phyloP scores from a whole-genome alignment of 2,888 invertebrate species.

The Ernsta delagoae region DNA sequence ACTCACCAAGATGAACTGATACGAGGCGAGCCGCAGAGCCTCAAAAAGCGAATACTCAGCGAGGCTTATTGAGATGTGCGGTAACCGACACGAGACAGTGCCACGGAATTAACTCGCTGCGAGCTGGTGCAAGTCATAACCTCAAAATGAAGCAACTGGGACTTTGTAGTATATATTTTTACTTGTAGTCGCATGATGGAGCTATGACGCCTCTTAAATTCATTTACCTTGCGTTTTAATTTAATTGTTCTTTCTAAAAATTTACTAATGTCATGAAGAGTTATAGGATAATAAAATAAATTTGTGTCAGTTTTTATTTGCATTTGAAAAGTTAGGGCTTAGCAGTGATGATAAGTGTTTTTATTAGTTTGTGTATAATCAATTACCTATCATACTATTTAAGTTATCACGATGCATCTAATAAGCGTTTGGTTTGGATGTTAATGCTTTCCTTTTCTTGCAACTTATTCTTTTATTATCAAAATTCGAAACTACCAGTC shows the following conservation, averaged over 20 bases:
- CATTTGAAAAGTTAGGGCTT: too few species aligned
- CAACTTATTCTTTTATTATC: too few species aligned
- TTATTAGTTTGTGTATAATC: too few species aligned
- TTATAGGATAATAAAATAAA: too few species aligned
- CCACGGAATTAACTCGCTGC: neutral
- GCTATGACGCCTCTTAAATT: neutral
- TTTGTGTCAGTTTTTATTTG: too few species aligned
- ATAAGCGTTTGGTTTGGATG: too few species aligned
- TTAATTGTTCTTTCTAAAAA: neutral
- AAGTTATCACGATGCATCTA: too few species aligned
- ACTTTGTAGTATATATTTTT: neutral
- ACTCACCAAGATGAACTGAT: conserved; percentile 4
- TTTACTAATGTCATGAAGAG: neutral
- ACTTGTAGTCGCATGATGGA: too few species aligned
- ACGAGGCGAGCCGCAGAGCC: conserved; percentile 3
- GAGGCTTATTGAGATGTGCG: conserved; percentile 39
- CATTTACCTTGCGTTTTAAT: neutral
- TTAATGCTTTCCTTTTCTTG: too few species aligned
- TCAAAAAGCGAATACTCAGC: conserved; percentile 32
- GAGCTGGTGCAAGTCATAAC: neutral
- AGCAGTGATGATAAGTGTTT: too few species aligned
- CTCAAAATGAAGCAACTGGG: neutral
- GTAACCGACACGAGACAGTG: neutral
- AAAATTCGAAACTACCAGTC: neutral
- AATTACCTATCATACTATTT: too few species aligned